phyloP scores from a whole-genome alignment of 2,797 vertebrate genomes.

The Eurystomus glaucurus region DNA sequence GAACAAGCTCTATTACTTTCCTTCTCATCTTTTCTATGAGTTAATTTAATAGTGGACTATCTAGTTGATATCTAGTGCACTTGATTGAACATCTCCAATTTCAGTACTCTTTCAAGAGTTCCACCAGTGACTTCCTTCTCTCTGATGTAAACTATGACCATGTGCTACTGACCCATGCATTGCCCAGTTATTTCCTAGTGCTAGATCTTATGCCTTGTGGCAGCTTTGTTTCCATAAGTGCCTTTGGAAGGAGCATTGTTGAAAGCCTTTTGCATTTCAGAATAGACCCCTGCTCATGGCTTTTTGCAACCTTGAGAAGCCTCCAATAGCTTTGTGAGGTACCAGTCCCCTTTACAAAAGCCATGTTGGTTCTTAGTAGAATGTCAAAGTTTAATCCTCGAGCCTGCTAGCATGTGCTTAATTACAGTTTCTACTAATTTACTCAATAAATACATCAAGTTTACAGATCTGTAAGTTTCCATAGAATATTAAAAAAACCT shows the following conservation, averaged over 20 bases:
- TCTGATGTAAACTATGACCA: background rate
- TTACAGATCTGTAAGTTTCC: background rate
- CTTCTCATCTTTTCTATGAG: background rate
- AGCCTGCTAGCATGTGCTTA: background rate
- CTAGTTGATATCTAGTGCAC: background rate
- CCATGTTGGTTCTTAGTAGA: background rate
- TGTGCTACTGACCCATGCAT: background rate
- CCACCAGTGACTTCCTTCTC: background rate
- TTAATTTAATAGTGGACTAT: background rate
- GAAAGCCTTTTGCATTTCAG: background rate
- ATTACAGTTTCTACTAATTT: background rate
- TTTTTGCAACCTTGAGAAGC: background rate
- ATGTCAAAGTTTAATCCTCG: background rate
- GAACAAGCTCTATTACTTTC: background rate
- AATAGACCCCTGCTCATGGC: accelerated
- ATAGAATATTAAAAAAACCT: background rate
- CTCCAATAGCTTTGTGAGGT: background rate
- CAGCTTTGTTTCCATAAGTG: background rate
- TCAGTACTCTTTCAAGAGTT: background rate
- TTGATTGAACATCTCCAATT: background rate
- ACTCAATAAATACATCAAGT: background rate
- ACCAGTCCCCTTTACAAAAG: background rate
- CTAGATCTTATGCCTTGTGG: background rate
- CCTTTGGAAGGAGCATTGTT: background rate
- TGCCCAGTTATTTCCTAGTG: background rate